Evolutionary conservation across 2,113 vertebrate genomes (phyloP), one percentile per base, ranked within the genome.

Genomic region (Tachysurus fulvidraco): DNA sequence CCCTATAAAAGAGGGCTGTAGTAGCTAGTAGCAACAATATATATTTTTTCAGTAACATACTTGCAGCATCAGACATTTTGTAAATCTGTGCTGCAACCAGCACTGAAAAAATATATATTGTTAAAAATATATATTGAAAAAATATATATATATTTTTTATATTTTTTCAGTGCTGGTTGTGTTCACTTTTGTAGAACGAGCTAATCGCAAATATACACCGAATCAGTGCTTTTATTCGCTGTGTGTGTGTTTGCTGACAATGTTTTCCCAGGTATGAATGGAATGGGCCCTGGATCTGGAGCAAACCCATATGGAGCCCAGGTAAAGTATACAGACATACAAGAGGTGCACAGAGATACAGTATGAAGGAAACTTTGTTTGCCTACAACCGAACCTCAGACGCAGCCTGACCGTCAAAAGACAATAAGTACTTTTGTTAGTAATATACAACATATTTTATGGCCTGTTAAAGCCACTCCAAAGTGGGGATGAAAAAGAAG

Each of bases 271-370:
- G 97, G 96, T 89, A 95, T 96, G 87, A 91, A 95, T 90, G 93
- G 96, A 96, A 96, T 93, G 96, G 96, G 95, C 86, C 89, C 95
- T 87, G 97, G 96, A 41, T 92, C 93, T 88, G 96, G 87, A 81
- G 89, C 94, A 91, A 95, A 93, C 92, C 91, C 94, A 2, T 98
- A 98, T 90, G 97, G 96, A 90, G 95, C 96, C 71, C 97, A 98
- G 97, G 98, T 99, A 95, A 96, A 90, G 3, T 50, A 41, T 9
- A 84, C 46, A 28, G 13, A 2, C 25, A 25, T 55, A 19, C 19
- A 55, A 54, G 0, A 7, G 8, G 23, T 23, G 19, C 8, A 11
- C 30, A 36, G 30, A 69, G 13, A 44, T 36, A 36, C 36, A 36
- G 36, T 4, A 36, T 62, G 9, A 62, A 28, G 25, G 11, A 50